A percentile compares a stretch with the other conserved stretches of the same genome.
phyloP scores from a whole-genome alignment of 2,113 vertebrate species.

The Pituophis catenifer region DNA sequence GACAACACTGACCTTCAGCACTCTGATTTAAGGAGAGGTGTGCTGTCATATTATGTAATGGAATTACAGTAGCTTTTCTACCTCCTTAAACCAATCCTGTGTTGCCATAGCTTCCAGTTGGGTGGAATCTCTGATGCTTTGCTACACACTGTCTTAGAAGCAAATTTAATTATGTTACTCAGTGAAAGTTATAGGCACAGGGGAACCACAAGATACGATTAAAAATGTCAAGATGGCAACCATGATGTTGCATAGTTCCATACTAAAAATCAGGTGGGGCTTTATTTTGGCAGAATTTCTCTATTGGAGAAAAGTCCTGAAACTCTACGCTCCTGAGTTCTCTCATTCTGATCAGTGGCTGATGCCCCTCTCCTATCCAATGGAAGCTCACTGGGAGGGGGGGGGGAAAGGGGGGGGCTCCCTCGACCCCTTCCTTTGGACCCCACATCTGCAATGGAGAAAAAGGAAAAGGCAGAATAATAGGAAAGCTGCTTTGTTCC shows the following conservation, averaged over 20 bases:
- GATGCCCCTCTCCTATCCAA: background rate
- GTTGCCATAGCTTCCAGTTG: background rate
- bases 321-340: background rate
- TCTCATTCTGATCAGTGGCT: background rate
- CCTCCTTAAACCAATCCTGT: background rate
- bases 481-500: background rate
- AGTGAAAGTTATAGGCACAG: no score
- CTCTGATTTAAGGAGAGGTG: no score
- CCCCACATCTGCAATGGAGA: background rate
- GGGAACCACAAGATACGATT: no score
- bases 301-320: background rate
- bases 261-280: no score
- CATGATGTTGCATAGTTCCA: no score
- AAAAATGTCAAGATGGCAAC: no score
- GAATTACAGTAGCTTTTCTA: background rate
- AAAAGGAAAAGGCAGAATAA: background rate
- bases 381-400: background rate
- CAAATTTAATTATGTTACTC: background rate
- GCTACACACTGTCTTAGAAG: background rate
- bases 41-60: no score
- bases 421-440: background rate
- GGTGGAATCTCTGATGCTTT: background rate
- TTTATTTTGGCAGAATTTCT: background rate
- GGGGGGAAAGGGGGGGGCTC: accelerated
- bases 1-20: no score